Evolutionary conservation across 2,888 invertebrate species (phyloP), one percentile per base, ranked within the genome.

Genomic region (Ceratothoa steindachneri): DNA sequence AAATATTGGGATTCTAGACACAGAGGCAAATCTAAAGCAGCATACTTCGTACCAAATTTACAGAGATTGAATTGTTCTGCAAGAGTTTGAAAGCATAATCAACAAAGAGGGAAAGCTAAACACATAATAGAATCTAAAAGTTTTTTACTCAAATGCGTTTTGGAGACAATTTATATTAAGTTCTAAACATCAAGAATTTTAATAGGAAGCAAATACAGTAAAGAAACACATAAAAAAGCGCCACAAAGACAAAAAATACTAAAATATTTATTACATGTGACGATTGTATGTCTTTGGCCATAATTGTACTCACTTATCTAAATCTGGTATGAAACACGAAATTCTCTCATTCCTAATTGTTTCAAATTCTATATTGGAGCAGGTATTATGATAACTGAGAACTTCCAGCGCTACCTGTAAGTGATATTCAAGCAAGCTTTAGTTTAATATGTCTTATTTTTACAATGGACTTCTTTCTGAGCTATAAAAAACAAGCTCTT

Each of bases 301-400:
- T n/a, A n/a, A 41, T 5, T 29, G 31, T 67, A 77, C 80, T 80
- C 75, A 80, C 80, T 80, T 70, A 64, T 80, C 77, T 30, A 80
- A 66, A 22, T 64, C 72, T 27, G 71, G 73, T n/a, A 52, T 53
- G 7, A 41, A 60, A 2, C 51, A 19, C 31, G 31, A 66, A 19
- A 67, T 29, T 28, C 27, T 60, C 9, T 74, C 70, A 12, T 67
- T 41, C 30, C 69, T 68, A 28, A 80, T 68, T 41, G 31, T 72
- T 2, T 81, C 80, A 51, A 90, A 89, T 82, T 93, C 93, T 69
- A 89, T 88, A 73, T 92, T 91, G 2, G 85, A 83, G 4, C 88
- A 88, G 82, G 92, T 90, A 81, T 91, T 92, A 83, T 93, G 93
- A 82, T 93, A 93, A 80, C 92, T 91, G 2, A 93, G 84, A 0